A percentile compares a stretch with the other conserved stretches of the same genome.
Evolutionary conservation across 1,140 invertebrate genomes (phyloP).

Genomic region (Orius laevigatus): DNA sequence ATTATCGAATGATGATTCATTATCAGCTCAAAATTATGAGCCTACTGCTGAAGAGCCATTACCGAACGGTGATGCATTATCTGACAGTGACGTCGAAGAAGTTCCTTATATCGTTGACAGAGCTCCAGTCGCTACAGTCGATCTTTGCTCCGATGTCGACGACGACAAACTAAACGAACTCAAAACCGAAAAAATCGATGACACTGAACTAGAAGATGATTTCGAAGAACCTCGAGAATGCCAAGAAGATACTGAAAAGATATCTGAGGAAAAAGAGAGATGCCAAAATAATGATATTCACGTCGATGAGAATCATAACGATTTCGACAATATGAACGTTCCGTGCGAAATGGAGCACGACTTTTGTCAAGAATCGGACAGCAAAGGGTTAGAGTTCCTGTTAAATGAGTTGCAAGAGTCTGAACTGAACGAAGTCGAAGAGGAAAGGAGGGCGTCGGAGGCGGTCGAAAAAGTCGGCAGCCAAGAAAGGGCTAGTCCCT

Average conservation of each 20-base stretch:
- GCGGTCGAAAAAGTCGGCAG: not conserved
- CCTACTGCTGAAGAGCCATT: too few relatives aligned
- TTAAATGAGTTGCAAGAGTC: too few relatives aligned
- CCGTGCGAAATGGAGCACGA: slow-evolving; percentile 4
- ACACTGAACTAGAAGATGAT: not conserved
- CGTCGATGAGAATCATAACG: slow-evolving; percentile 14
- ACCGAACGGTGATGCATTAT: too few relatives aligned
- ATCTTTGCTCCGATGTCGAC: slow-evolving; percentile 5
- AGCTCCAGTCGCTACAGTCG: not conserved
- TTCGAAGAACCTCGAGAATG: too few relatives aligned
- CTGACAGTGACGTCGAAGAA: too few relatives aligned
- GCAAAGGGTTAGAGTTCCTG: too few relatives aligned
- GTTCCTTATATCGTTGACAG: too few relatives aligned
- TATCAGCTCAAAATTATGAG: too few relatives aligned
- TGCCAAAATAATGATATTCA: not conserved
- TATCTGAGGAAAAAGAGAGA: not conserved
- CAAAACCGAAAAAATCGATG: slow-evolving; percentile 4
- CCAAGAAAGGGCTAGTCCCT: not conserved
- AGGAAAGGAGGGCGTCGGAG: too few relatives aligned
- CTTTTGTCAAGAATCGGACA: slow-evolving; percentile 1
- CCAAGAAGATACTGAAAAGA: too few relatives aligned
- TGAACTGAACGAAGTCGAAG: too few relatives aligned
- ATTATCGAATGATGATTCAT: too few relatives aligned
- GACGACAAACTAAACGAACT: not conserved
- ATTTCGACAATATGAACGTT: not conserved